phyloP scores from a whole-genome alignment of 2,797 vertebrate species.

The Lacerta bilineata region DNA sequence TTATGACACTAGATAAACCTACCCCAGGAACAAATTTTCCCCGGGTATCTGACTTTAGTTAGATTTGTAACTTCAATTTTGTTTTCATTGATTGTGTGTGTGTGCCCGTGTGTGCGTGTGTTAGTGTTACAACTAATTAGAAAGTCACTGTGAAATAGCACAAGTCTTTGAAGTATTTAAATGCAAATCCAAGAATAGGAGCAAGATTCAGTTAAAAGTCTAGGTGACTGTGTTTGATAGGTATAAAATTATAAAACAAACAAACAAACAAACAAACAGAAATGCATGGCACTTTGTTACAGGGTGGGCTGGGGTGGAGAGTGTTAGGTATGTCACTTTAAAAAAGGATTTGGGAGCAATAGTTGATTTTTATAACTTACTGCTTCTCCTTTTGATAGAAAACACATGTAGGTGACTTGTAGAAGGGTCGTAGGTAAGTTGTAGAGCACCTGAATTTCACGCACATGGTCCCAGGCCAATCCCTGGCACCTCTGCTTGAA shows the following conservation, averaged over 20 bases:
- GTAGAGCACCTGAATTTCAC: too few species aligned
- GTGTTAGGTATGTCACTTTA: neutral
- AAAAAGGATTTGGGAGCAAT: neutral
- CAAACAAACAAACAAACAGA: neutral
- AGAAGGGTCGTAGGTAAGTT: too few species aligned
- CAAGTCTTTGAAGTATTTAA: constrained; percentile 47
- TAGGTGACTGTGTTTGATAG: neutral
- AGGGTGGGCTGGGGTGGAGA: neutral
- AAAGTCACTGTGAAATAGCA: constrained; percentile 38
- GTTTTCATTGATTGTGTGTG: constrained; percentile 79
- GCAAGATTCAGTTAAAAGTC: neutral
- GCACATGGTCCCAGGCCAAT: too few species aligned
- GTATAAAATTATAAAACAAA: neutral
- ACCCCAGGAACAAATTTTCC: constrained; percentile 80
- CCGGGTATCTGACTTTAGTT: constrained; percentile 73
- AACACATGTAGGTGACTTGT: neutral
- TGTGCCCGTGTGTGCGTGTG: neutral
- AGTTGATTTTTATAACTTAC: neutral
- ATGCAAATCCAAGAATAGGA: neutral
- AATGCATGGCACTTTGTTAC: neutral
- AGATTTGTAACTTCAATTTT: constrained; percentile 87
- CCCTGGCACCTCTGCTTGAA: too few species aligned
- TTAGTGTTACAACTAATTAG: constrained; percentile 73
- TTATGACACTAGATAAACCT: constrained; percentile 83
- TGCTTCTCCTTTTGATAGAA: neutral